phyloP scores from a whole-genome alignment of 2,888 invertebrate species.

The Odontomyia ornata region DNA sequence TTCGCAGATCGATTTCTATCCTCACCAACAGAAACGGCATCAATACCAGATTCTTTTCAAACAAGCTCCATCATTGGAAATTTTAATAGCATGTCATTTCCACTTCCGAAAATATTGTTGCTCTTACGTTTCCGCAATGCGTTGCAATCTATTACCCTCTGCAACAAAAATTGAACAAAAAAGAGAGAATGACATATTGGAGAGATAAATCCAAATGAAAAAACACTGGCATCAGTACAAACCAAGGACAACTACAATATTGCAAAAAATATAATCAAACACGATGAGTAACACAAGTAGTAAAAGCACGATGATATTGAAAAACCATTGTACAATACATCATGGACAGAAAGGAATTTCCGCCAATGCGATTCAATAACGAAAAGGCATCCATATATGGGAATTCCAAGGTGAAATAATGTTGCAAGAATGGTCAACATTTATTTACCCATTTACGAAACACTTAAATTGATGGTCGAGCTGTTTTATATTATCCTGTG shows the following conservation, averaged over 20 bases:
- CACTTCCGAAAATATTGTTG: not conserved
- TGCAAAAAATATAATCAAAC: not conserved
- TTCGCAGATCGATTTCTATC: no score
- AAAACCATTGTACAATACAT: not conserved
- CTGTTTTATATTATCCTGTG: no score
- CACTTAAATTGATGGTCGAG: not conserved
- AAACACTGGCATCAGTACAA: no score
- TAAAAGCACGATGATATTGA: not conserved
- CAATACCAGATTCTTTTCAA: no score
- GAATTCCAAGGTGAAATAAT: not conserved
- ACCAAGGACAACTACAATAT: not conserved
- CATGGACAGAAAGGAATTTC: not conserved
- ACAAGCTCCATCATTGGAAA: not conserved
- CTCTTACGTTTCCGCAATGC: not conserved
- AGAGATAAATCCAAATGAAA: no score
- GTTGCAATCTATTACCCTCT: not conserved
- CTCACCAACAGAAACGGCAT: no score
- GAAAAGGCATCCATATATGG: not conserved
- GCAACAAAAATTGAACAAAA: not conserved
- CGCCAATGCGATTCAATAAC: not conserved
- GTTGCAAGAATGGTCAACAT: conserved; percentile 3
- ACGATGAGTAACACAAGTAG: not conserved
- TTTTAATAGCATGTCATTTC: not conserved
- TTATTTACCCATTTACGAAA: conserved; percentile 11
- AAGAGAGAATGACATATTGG: not conserved